These are phyloP conservation scores for Papilio glaucus DNA, from an alignment of 1,140 invertebrate species.

Conservation along the genomic window DNA sequence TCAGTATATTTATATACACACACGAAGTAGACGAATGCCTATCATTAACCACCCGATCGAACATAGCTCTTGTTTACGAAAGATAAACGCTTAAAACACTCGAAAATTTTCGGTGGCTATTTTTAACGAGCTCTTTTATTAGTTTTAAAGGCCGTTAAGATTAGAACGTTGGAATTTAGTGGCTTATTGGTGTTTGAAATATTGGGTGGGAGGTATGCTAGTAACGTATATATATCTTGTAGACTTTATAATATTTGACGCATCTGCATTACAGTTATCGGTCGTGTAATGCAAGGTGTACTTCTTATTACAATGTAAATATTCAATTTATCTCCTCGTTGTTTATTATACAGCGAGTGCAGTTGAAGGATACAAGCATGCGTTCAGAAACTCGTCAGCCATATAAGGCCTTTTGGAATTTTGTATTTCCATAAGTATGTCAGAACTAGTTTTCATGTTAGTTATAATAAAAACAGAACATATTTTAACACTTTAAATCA, in stretches of 20 bases:
- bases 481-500: background rate
- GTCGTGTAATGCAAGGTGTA: slow-evolving; percentile 22
- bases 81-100: slow-evolving; percentile 67
- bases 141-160: slow-evolving; percentile 82
- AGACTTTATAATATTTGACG: background rate
- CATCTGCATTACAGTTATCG: slow-evolving; percentile 16
- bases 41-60: slow-evolving; percentile 65
- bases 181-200: slow-evolving; percentile 77
- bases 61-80: slow-evolving; percentile 71
- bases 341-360: slow-evolving; percentile 7
- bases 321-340: slow-evolving; percentile 19
- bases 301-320: slow-evolving; percentile 27
- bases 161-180: slow-evolving; percentile 70
- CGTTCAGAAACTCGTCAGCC: slow-evolving; percentile 1
- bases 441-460: slow-evolving; percentile 15
- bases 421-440: slow-evolving; percentile 26
- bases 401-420: slow-evolving; percentile 31
- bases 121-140: slow-evolving; percentile 81
- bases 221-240: slow-evolving; percentile 57
- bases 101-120: slow-evolving; percentile 80
- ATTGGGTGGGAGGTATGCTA: slow-evolving; percentile 72
- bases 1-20: slow-evolving; percentile 67
- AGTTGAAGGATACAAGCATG: slow-evolving; percentile 18
- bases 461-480: slow-evolving; percentile 1
- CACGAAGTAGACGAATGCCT: slow-evolving; percentile 68